Percentiles rank a stretch among this genome's conserved stretches.
Conservation (phyloP, 2,113 vertebrate species). For the Petaurus breviceps region DNA sequence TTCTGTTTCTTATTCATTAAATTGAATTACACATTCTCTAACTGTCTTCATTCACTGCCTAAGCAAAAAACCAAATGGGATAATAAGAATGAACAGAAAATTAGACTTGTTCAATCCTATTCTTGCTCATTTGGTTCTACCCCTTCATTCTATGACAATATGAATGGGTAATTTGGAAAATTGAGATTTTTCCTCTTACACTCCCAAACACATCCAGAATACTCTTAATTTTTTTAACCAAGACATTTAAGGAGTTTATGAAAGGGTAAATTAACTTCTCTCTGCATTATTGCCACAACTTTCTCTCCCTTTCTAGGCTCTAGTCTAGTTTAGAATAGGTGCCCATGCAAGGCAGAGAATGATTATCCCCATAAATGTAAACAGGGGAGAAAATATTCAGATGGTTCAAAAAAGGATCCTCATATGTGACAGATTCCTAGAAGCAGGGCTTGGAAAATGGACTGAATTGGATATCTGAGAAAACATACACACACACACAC, state of each 20-base stretch:
- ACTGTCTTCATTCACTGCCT: conserved; percentile 66
- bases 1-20: conserved; percentile 70
- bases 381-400: background rate
- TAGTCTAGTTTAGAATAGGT: background rate
- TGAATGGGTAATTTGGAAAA: conserved; percentile 13
- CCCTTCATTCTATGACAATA: conserved; percentile 26
- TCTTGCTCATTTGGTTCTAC: conserved; percentile 64
- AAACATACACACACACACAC: too few relatives aligned
- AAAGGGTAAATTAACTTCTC: background rate
- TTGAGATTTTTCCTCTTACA: background rate
- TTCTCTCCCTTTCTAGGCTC: background rate
- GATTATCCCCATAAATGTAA: background rate
- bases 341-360: background rate
- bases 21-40: conserved; percentile 65
- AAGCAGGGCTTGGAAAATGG: background rate
- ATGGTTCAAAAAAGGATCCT: background rate
- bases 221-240: conserved; percentile 11
- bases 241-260: background rate
- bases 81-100: conserved; percentile 64
- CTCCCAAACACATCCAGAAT: background rate
- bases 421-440: background rate
- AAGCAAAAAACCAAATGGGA: conserved; percentile 64
- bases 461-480: background rate
- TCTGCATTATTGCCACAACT: background rate
- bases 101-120: conserved; percentile 47